Base-by-base conservation (phyloP, 2,113 vertebrate genomes). In the Mastomys natalensis region DNA sequence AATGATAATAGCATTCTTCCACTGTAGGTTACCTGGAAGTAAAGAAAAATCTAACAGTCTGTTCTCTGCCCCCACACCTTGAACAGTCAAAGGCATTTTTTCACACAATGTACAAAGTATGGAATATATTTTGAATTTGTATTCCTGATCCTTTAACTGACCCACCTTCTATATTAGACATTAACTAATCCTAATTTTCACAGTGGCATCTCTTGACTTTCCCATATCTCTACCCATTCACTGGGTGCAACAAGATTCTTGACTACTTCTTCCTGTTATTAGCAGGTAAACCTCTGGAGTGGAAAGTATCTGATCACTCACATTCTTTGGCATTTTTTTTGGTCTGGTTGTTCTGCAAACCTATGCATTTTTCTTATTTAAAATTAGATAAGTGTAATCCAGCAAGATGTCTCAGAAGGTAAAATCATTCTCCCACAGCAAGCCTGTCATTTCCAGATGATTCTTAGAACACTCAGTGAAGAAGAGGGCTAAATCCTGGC, bases 121-220 rank as follows among this genome's bases (percentile, higher is more conserved):
- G 15, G 17, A 31, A 16, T 94, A 29, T 53, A 87, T 74, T 95
- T 95, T 91, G 34, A 45, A 90, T 64, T 48, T 92, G 62, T 73
- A 45, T 58, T 76, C 17, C 86, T 95, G 76, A 82, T 2, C 16
- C 58, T 29, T 88, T 53, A 72, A 12, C 34, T 77, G 24, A 92
- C 31, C 26, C 29, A 64, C 73, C 11, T 88, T 70, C 10, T 34
- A 60, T 10, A 60, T 55, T 7, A 22, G 1, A 37, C 82, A 66
- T 78, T 51, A 29, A 53, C 48, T 68, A 7, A 90, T 64, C 72
- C 31, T 76, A 87, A 84, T 15, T 37, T 81, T 92, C 92, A 24
- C 72, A 70, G 72, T 89, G 37, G 0, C 45, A 88, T 87, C 60
- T 77, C 84, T 93, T 95, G 29, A 82, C 45, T 90, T 93, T 91